Percentiles rank a stretch among this genome's conserved stretches.
phyloP scores from a whole-genome alignment of 2,888 invertebrate species.

The Diabrotica balteata region DNA sequence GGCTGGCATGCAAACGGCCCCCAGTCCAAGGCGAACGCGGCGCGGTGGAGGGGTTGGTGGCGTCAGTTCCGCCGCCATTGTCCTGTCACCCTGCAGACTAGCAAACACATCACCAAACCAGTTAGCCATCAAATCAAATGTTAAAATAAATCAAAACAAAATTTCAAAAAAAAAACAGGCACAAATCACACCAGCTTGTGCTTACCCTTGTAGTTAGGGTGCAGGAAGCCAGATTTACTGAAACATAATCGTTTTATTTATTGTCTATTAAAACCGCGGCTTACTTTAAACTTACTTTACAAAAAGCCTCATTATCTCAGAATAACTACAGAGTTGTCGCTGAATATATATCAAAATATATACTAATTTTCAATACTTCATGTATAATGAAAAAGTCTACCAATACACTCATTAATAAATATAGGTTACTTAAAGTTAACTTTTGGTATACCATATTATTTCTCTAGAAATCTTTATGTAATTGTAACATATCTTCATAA shows the following conservation, averaged over 20 bases:
- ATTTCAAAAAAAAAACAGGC: conserved; percentile 48
- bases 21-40: conserved; percentile 58
- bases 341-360: no score
- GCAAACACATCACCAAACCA: conserved; percentile 53
- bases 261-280: background rate
- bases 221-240: conserved; percentile 65
- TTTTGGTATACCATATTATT: no score
- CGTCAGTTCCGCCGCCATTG: conserved; percentile 66
- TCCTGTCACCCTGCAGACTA: conserved; percentile 68
- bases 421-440: no score
- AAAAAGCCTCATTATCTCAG: conserved; percentile 34
- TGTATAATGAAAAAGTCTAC: no score
- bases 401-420: no score
- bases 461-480: no score
- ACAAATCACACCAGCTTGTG: conserved; percentile 56
- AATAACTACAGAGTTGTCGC: background rate
- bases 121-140: conserved; percentile 50
- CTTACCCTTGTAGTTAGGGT: conserved; percentile 69
- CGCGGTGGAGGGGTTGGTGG: conserved; percentile 68
- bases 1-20: conserved; percentile 55
- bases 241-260: conserved; percentile 47
- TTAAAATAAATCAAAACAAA: conserved; percentile 45
- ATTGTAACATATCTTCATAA: no score
- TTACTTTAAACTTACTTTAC: conserved; percentile 6
- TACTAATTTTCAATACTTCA: no score